Percentiles rank a stretch among this genome's conserved stretches.
Evolutionary conservation across 2,797 vertebrate species (phyloP).

Genomic region (Myoxocephalus aenaeus): DNA sequence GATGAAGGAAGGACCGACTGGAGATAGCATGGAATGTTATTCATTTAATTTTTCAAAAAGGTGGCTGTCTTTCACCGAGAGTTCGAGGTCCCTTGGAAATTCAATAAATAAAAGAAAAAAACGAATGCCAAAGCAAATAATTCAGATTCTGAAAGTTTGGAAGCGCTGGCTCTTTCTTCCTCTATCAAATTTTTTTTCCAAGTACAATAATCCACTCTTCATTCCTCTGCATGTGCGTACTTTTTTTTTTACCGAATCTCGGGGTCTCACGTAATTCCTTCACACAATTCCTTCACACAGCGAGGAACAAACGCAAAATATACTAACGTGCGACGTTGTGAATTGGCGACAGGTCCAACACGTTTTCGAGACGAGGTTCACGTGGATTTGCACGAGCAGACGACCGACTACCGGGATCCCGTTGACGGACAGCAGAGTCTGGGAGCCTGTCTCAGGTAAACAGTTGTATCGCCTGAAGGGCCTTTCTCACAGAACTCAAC

Average conservation of each 20-base stretch:
- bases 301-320: neutral
- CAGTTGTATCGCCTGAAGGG: neutral
- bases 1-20: constrained; percentile 58
- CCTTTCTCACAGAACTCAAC: neutral
- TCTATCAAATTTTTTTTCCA: neutral
- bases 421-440: neutral
- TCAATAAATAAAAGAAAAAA: constrained; percentile 46
- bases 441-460: neutral
- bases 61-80: constrained; percentile 52
- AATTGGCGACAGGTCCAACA: neutral
- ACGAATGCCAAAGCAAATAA: constrained; percentile 27
- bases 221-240: constrained; percentile 3
- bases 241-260: neutral
- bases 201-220: neutral
- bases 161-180: neutral
- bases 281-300: too few relatives aligned
- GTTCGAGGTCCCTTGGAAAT: constrained; percentile 62
- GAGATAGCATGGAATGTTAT: constrained; percentile 54
- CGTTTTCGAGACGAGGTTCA: neutral
- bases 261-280: neutral
- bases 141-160: neutral
- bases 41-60: constrained; percentile 73
- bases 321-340: neutral
- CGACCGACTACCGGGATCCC: neutral
- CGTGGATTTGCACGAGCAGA: neutral